Evolutionary conservation across 2,888 invertebrate species (phyloP), one percentile per base, ranked within the genome.

Genomic region (Spodoptera littoralis): DNA sequence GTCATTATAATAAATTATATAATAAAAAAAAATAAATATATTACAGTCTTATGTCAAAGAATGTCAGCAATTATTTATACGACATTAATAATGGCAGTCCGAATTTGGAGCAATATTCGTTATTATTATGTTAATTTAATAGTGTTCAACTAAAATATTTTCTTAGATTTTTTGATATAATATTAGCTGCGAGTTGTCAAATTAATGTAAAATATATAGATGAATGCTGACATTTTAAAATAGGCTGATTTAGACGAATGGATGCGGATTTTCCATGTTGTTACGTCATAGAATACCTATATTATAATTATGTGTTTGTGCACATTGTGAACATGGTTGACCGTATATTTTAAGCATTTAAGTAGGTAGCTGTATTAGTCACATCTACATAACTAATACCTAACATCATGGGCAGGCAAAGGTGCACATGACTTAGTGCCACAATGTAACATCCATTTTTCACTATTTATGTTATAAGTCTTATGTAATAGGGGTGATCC

Each of bases 81-180:
- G 69, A 67, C 77, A 74, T 36, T 36, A 77, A 75, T 80, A 78
- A 84, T 83, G 78, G 75, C 66, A 68, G 52, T 70, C 69, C 52
- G 70, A 83, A 87, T 83, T 80, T 85, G 76, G 87, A 84, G 79
- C 83, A 84, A 76, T 85, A 72, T 75, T 75, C 56, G 67, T 77
- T 77, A 88, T 87, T 88, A 84, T 85, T 69, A 89, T 90, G 86
- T 65, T 73, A 88, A 90, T 90, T 84, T 84, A 81, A 84, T 85
- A 67, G 78, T 77, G 57, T 70, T 73, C 67, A 76, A 80, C 74
- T 78, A 74, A 67, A 68, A 59, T 1, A 18, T 73, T 70, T 75
- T 62, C 50, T 58, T 55, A 22, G n/a, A 55, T 24, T 58, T 48
- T 22, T 45, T 48, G 43, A 56, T 24, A 58, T 60, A 77, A 62